Percentiles rank a stretch among this genome's conserved stretches.
These are phyloP conservation scores for Xyrauchen texanus DNA, from an alignment of 2,113 vertebrate species.

Conservation along the genomic window DNA sequence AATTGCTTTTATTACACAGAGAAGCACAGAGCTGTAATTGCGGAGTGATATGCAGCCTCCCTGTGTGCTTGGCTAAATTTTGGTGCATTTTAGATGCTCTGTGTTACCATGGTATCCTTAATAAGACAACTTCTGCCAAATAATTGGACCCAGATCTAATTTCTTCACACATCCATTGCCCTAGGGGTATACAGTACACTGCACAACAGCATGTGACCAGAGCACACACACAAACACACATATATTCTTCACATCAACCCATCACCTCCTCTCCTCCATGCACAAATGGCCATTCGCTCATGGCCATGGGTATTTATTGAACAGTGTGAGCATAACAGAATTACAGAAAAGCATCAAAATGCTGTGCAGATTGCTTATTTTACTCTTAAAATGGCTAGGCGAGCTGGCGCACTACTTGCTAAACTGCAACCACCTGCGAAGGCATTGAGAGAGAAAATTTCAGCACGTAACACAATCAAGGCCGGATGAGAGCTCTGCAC, in stretches of 20 bases:
- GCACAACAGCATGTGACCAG: constrained; percentile 42
- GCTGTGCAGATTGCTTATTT: constrained; percentile 48
- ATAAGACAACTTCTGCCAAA: constrained; percentile 60
- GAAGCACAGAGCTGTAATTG: constrained; percentile 60
- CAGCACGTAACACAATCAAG: constrained; percentile 31
- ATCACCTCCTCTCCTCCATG: not conserved
- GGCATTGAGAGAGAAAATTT: constrained; percentile 45
- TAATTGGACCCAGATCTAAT: constrained; percentile 48
- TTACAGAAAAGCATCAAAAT: constrained; percentile 59
- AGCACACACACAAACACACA: constrained; percentile 20
- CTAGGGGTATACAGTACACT: constrained; percentile 26
- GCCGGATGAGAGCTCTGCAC: constrained; percentile 10
- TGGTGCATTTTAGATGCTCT: constrained; percentile 54
- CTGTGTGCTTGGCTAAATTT: constrained; percentile 49
- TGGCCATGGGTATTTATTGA: constrained; percentile 44
- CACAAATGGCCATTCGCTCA: constrained; percentile 43
- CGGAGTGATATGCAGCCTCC: constrained; percentile 61
- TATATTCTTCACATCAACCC: not conserved
- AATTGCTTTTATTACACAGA: constrained; percentile 61
- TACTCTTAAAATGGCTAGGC: constrained; percentile 32
- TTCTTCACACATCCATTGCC: constrained; percentile 33
- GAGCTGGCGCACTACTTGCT: not conserved
- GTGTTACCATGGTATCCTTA: constrained; percentile 47
- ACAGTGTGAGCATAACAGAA: constrained; percentile 54
- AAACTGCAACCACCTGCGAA: constrained; percentile 17